Evolutionary conservation across 2,888 invertebrate genomes (phyloP).

Genomic region (Caenorhabditis sp.): DNA sequence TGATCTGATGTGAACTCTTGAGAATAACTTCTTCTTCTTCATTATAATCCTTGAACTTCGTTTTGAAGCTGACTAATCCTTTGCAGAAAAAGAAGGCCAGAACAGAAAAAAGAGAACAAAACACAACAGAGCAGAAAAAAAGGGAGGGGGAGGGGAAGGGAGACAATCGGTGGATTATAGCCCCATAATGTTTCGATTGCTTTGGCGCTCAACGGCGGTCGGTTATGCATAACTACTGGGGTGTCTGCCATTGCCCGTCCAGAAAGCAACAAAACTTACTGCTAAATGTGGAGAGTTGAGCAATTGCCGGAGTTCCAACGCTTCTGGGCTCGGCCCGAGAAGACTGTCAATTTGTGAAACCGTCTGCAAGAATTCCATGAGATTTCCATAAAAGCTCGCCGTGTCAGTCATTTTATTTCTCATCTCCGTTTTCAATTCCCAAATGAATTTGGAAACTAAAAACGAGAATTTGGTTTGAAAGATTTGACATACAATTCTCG

Average conservation of each 20-base stretch:
- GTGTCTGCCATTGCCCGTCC: too few relatives aligned
- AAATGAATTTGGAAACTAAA: slow-evolving; percentile 25
- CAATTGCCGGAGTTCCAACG: slow-evolving; percentile 70
- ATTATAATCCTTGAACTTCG: slow-evolving; percentile 23
- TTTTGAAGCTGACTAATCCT: slow-evolving; percentile 17
- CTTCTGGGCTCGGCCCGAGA: slow-evolving; percentile 72
- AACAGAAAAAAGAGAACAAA: slow-evolving; percentile 6
- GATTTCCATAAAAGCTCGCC: neutral
- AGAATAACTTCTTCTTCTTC: neutral
- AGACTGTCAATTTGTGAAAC: slow-evolving; percentile 67
- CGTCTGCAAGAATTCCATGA: slow-evolving; percentile 60
- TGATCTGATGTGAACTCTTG: neutral
- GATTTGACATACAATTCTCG: slow-evolving; percentile 34
- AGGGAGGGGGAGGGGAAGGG: neutral
- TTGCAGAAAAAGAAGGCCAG: neutral
- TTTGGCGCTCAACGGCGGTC: neutral
- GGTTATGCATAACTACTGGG: slow-evolving; percentile 37
- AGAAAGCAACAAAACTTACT: slow-evolving; percentile 64
- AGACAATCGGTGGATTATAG: slow-evolving; percentile 41
- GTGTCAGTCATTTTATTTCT: slow-evolving; percentile 8
- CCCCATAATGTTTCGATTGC: slow-evolving; percentile 49
- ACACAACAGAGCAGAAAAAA: slow-evolving; percentile 9
- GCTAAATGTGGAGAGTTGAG: slow-evolving; percentile 73
- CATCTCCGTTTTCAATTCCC: slow-evolving; percentile 17
- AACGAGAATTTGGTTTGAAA: slow-evolving; percentile 2